Evolutionary conservation across 2,797 vertebrate species (phyloP).

Genomic region (Anguilla anguilla): DNA sequence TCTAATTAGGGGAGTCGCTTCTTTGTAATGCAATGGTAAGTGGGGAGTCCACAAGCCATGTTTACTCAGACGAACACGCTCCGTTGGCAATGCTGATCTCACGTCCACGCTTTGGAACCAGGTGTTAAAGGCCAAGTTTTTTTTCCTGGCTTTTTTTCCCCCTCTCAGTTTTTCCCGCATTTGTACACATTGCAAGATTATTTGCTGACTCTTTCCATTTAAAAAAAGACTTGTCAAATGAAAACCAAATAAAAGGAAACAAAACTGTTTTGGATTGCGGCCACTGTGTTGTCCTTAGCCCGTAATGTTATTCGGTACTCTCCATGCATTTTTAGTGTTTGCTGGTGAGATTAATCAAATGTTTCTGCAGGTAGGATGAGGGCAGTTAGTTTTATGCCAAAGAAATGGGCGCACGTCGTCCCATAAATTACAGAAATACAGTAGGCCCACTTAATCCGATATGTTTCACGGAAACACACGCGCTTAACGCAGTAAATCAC

Average conservation of each 20-base stretch:
- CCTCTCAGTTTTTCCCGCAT: not conserved
- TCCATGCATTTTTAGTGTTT: not conserved
- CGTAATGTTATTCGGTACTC: not conserved
- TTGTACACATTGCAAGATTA: not conserved
- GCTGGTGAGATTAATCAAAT: not conserved
- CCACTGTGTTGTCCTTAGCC: not conserved
- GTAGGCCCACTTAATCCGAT: not conserved
- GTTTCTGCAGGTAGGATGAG: not conserved
- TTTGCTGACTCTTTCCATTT: not conserved
- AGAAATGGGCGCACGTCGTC: not conserved
- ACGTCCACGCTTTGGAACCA: too few relatives aligned
- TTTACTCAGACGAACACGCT: not conserved
- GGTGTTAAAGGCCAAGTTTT: not conserved
- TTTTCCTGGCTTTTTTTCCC: not conserved
- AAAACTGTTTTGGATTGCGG: not conserved
- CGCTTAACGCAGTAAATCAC: not conserved
- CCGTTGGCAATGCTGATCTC: not conserved
- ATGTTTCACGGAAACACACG: not conserved
- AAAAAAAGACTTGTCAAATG: not conserved
- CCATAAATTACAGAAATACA: not conserved
- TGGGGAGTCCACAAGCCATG: not conserved
- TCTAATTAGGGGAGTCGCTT: slow-evolving; percentile 26
- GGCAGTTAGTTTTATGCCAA: not conserved
- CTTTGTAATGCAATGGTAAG: slow-evolving; percentile 25
- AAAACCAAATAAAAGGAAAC: not conserved